Percentiles rank a stretch among this genome's conserved stretches.
These are phyloP conservation scores for Apodemia zela DNA, from an alignment of 2,888 invertebrate species.

Conservation along the genomic window DNA sequence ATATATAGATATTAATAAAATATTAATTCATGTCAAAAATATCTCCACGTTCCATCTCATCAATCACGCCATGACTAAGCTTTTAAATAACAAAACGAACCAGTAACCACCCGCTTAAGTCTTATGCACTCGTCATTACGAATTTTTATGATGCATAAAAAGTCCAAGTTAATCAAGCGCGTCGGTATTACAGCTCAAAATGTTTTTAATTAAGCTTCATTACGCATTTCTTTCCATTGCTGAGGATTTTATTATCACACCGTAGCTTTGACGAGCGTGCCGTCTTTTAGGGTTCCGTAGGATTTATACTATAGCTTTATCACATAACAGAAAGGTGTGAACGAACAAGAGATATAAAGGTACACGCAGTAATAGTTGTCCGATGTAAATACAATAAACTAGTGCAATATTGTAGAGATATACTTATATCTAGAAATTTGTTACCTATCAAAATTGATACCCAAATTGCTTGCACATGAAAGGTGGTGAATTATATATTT, in stretches of 20 bases:
- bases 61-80: neutral
- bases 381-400: too few relatives aligned
- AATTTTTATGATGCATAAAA: constrained; percentile 57
- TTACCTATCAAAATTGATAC: too few relatives aligned
- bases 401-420: too few relatives aligned
- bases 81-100: neutral
- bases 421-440: too few relatives aligned
- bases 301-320: neutral
- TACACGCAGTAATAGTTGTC: too few relatives aligned
- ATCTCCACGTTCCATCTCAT: too few relatives aligned
- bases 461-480: too few relatives aligned
- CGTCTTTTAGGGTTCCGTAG: constrained; percentile 6
- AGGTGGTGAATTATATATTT: too few relatives aligned
- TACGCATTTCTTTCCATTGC: constrained; percentile 52
- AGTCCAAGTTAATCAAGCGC: constrained; percentile 58
- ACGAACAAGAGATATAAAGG: too few relatives aligned
- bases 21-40: too few relatives aligned
- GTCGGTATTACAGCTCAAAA: constrained; percentile 46
- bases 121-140: constrained; percentile 47
- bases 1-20: too few relatives aligned
- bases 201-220: constrained; percentile 69
- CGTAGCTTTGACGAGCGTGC: constrained; percentile 31
- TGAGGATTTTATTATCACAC: constrained; percentile 41
- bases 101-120: constrained; percentile 20
- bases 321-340: too few relatives aligned